Evolutionary conservation across 2,113 vertebrate genomes (phyloP), one percentile per base, ranked within the genome.

Genomic region (Siphamia tubifer): DNA sequence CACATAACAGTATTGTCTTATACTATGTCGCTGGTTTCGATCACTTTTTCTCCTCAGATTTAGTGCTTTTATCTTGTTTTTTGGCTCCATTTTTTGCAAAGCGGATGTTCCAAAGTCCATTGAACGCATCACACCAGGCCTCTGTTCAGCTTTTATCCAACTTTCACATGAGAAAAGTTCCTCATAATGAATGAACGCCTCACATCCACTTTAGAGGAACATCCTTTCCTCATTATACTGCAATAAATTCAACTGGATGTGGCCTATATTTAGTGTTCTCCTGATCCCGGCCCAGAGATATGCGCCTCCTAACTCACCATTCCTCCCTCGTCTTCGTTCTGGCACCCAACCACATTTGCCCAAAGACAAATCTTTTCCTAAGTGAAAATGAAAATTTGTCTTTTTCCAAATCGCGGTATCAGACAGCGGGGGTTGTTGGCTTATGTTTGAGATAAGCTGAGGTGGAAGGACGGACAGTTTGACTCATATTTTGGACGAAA

Each of bases 151-250:
- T 91, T 94, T 86, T 85, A 30, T 87, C 87, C 86, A 92, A 91
- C 91, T 94, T 96, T 97, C 95, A 94, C 94, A 95, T 94, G 95
- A 96, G 95, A 96, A 96, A 94, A 95, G 93, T 92, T 94, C 92
- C 94, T 92, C 87, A 85, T 94, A 94, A 92, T 88, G 91, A 95
- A 93, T 93, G 92, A 95, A 77, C 51, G 93, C 93, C 94, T 94
- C 70, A 61, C 57, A 81, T 84, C 74, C 88, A 82, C 77, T 87
- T 81, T 94, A 93, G 92, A 92, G 93, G 93, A 94, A 96, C 96
- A 97, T 96, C 95, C 94, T 94, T 96, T 97, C 95, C 96, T 96
- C 96, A 96, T 98, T 96, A 97, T 94, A 94, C 91, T 87, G 94
- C 95, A 93, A 96, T 96, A 94, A 96, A 97, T 96, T 94, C 94